Evolutionary conservation across 2,113 vertebrate genomes (phyloP), one percentile per base, ranked within the genome.

Genomic region (Dasypus novemcinctus): DNA sequence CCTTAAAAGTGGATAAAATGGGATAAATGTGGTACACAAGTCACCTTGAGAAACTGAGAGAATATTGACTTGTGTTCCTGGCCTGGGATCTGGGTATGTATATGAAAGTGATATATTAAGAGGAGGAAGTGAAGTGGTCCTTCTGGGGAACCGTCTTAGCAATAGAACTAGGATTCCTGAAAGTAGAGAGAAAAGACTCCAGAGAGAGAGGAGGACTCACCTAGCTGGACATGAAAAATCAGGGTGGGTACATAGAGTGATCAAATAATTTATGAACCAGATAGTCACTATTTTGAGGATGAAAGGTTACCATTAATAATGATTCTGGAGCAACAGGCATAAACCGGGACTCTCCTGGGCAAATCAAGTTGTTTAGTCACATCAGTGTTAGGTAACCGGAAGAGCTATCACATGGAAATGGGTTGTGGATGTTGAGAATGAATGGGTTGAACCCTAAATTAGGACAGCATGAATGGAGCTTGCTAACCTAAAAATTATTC

Each of bases 351-450:
- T 36, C 49, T 82, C n/a, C 5, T 80, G 61, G 74, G 36, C 64
- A 86, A 59, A 76, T 86, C 5, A 36, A 92, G 38, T 63, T 95
- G 54, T 85, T 80, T 96, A 36, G 33, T 92, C 23, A 38, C 43
- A 52, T 31, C 27, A 46, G 20, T 90, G 69, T 43, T 27, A 52
- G 46, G 46, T 59, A 96, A 71, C 33, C 23, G 46, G 68, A 76
- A 68, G 63, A 71, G 25, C 25, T 82, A 1, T 61, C 15, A 9
- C 36, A 46, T 76, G 72, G 64, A 84, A 92, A 68, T 20, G 41
- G 20, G 1, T 68, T 78, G 54, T 86, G 76, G 52, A 46, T 78
- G 9, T 52, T 95, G 46, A 81, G 74, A 91, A 66, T 74, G 79
- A 95, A 23, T 82, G 36, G 36, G 68, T 25, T 5, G 46, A 49